Evolutionary conservation across 2,113 vertebrate species (phyloP), one percentile per base, ranked within the genome.

Genomic region (Sander vitreus): DNA sequence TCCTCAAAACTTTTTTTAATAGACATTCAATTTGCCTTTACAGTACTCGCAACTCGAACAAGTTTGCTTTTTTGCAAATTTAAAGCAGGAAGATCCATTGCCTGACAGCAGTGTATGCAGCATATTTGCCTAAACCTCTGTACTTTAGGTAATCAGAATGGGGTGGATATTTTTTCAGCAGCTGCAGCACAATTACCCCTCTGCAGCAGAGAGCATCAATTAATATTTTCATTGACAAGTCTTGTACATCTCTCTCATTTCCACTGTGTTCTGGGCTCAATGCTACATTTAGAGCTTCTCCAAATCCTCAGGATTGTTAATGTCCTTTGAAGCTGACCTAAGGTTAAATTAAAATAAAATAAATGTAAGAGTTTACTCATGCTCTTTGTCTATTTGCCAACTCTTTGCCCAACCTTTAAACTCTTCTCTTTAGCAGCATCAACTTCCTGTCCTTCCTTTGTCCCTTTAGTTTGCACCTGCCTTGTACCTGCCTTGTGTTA

Each of bases 141-240:
- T 15, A 3, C 47, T 45, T 67, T 60, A 59, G 57, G n/a, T 47
- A 47, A 30, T 54, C 50, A 67, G 8, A 68, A 36, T 67, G 58
- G 30, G 53, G 74, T 81, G 70, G 18, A 75, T 66, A 68, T 74
- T 53, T 53, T 76, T 39, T 54, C 27, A 57, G 33, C 57, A 70
- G 58, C 55, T 62, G 45, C 63, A 27, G 51, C 30, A 71, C 21
- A 72, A 48, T 81, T 64, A 78, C 39, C 9, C 36, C 15, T 50
- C 60, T 45, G 72, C 62, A 66, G 55, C 39, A 43, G 21, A 73
- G 16, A n/a, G 23, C 39, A 21, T 45, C 5, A 2, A 30, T 57
- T 48, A n/a, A 43, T n/a, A n/a, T 69, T 66, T 76, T 51, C 9
- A 33, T 21, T 66, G n/a, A 53, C 11, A 54, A n/a, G 18, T 54